Percentiles rank a stretch among this genome's conserved stretches.
phyloP scores from a whole-genome alignment of 2,888 invertebrate species.

The Seladonia tumulorum region DNA sequence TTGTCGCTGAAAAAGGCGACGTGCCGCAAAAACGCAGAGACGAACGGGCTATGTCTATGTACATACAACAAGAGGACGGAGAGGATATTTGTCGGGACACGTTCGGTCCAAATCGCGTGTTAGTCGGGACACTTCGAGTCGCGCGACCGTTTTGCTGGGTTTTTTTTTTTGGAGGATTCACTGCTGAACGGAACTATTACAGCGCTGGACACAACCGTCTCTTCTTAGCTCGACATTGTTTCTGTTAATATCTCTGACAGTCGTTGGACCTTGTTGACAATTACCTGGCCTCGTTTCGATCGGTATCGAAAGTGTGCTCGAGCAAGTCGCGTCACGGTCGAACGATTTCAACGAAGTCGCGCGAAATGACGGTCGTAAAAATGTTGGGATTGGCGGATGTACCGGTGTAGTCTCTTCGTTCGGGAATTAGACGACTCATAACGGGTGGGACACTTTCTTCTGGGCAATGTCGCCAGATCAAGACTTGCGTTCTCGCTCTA shows the following conservation, averaged over 20 bases:
- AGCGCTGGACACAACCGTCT: neutral
- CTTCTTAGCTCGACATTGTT: neutral
- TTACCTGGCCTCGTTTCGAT: neutral
- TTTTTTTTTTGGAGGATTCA: neutral
- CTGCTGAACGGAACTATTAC: neutral
- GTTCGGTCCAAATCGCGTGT: constrained; percentile 8
- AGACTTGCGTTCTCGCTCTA: no score
- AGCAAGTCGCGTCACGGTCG: neutral
- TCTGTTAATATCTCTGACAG: neutral
- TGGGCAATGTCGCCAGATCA: no score
- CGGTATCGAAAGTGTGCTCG: neutral
- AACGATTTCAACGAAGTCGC: neutral
- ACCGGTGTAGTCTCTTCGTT: neutral
- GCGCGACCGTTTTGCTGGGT: neutral
- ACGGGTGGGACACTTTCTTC: neutral
- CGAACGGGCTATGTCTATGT: constrained; percentile 2
- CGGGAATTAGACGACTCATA: neutral
- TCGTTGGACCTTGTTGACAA: neutral
- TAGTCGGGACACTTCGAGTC: neutral
- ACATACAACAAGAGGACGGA: constrained; percentile 21
- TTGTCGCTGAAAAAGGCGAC: neutral
- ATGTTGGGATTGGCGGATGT: neutral
- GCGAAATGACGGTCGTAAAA: neutral
- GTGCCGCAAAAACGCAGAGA: neutral
- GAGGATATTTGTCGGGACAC: constrained; percentile 20